Evolutionary conservation across 2,113 vertebrate species (phyloP).

Genomic region (Dendrocopos noguchii): DNA sequence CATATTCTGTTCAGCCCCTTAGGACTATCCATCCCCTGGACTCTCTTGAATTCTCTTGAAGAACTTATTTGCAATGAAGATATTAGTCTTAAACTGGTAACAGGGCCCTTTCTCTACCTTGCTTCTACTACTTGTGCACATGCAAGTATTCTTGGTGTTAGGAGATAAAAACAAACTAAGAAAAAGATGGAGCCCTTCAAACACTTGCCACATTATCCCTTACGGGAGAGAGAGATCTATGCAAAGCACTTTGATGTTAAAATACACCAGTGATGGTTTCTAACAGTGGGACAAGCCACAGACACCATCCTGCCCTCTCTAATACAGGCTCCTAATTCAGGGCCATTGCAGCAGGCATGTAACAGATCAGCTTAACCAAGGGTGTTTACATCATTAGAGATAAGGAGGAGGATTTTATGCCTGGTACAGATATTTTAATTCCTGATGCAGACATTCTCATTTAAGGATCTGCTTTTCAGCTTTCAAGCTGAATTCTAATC

Average conservation of each 20-base stretch:
- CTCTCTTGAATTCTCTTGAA: no score
- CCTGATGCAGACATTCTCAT: constrained; percentile 62
- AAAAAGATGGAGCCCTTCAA: background rate
- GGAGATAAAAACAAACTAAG: background rate
- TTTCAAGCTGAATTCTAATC: constrained; percentile 80
- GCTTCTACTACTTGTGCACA: no score
- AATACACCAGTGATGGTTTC: background rate
- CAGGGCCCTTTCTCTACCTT: no score
- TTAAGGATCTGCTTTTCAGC: constrained; percentile 75
- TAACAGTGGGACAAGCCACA: background rate
- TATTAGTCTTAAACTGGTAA: no score
- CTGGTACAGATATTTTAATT: constrained; percentile 70
- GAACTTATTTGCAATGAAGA: no score
- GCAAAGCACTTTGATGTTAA: background rate
- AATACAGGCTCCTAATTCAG: constrained; percentile 15
- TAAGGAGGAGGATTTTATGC: constrained; percentile 75
- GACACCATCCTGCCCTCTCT: background rate
- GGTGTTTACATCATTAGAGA: constrained; percentile 77
- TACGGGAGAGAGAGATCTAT: background rate
- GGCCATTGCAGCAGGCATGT: constrained; percentile 40
- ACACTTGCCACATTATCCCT: background rate
- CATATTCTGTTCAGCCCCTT: no score
- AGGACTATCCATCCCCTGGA: no score
- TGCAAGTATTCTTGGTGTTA: no score
- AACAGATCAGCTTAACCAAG: constrained; percentile 73